A percentile compares a stretch with the other conserved stretches of the same genome.
Evolutionary conservation across 2,113 vertebrate species (phyloP).

Genomic region (Leptocoma aspasia): DNA sequence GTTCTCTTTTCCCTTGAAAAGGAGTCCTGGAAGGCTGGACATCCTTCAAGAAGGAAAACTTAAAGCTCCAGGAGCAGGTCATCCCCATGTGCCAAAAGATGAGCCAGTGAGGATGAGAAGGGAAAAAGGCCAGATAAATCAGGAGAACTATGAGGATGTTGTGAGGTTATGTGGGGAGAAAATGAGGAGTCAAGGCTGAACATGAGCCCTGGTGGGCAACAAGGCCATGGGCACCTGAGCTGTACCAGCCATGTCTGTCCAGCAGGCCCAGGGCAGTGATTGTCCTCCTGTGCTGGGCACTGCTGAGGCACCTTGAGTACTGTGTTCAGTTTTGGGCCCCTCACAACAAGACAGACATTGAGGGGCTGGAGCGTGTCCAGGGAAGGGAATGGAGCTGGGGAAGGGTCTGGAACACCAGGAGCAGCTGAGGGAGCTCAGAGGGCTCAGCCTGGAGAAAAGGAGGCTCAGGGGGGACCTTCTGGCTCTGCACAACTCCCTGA

Average conservation of each 20-base stretch:
- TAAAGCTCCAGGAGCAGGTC: neutral
- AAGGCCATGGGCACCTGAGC: neutral
- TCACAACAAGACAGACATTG: neutral
- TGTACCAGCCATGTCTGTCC: neutral
- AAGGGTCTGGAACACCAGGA: neutral
- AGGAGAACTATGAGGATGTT: neutral
- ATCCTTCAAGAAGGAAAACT: neutral
- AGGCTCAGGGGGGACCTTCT: neutral
- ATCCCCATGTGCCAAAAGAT: neutral
- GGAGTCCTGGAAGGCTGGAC: neutral
- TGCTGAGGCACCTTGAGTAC: neutral
- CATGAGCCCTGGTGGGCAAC: neutral
- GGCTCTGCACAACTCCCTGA: neutral
- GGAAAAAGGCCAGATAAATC: neutral
- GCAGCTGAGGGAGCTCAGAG: rapidly evolving
- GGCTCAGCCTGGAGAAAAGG: neutral
- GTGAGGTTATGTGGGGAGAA: neutral
- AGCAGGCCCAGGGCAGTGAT: neutral
- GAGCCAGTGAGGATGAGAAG: neutral
- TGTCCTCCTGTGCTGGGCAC: neutral
- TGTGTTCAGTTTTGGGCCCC: neutral
- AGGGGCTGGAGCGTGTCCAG: rapidly evolving
- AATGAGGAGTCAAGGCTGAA: neutral
- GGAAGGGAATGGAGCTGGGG: neutral
- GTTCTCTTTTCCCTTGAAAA: neutral